phyloP scores from a whole-genome alignment of 2,797 vertebrate species.

The Paramormyrops hopkinsi region DNA sequence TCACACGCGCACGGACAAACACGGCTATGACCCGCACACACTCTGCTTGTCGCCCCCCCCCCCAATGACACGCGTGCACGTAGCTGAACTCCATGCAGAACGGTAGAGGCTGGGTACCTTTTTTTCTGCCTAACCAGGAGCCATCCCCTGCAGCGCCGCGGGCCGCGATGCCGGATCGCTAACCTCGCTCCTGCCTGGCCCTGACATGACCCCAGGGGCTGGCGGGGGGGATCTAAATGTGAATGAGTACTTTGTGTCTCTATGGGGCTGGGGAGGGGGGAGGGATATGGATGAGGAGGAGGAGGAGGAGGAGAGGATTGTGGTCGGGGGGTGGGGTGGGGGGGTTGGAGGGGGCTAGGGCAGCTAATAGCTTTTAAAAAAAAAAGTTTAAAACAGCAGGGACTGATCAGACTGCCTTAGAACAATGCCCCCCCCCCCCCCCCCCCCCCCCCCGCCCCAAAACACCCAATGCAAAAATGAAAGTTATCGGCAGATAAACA shows the following conservation, averaged over 20 bases:
- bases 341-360: conserved; percentile 45
- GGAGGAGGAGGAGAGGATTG: conserved; percentile 35
- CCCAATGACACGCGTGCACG: conserved; percentile 21
- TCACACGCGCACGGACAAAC: conserved; percentile 1
- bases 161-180: conserved; percentile 67
- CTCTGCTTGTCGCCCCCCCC: not conserved
- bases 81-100: not conserved
- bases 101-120: conserved; percentile 49
- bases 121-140: conserved; percentile 43
- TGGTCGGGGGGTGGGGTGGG: conserved; percentile 28
- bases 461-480: too few species aligned
- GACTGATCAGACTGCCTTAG: conserved; percentile 58
- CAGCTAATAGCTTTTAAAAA: conserved; percentile 54
- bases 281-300: conserved; percentile 28
- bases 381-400: conserved; percentile 66
- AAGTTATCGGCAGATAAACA: too few species aligned
- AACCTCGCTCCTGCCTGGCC: conserved; percentile 68
- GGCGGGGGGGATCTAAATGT: conserved; percentile 62
- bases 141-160: conserved; percentile 38
- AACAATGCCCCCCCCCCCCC: conserved; percentile 45
- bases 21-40: not conserved
- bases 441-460: too few species aligned
- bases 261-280: conserved; percentile 48
- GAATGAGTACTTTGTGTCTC: conserved; percentile 78
- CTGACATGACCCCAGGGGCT: conserved; percentile 63